These are phyloP conservation scores for Lophochroa leadbeateri DNA, from an alignment of 2,113 vertebrate species.

Conservation along the genomic window DNA sequence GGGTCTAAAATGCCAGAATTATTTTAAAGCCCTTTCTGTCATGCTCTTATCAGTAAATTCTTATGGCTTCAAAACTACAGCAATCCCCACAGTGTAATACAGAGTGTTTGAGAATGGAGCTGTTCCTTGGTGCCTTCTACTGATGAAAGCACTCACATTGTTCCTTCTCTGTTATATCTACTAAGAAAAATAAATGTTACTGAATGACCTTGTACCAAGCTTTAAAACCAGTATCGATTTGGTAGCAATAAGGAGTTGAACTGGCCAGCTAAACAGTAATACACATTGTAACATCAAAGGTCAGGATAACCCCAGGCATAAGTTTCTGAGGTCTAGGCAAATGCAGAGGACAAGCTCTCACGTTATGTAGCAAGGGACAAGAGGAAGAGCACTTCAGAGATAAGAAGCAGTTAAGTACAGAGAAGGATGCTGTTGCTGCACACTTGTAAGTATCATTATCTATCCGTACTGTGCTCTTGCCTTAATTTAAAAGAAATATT, in stretches of 20 bases:
- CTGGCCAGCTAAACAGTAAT: background rate
- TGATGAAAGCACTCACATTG: fast-evolving
- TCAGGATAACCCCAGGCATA: background rate
- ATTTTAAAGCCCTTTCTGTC: background rate
- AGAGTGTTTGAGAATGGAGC: background rate
- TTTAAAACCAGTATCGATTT: background rate
- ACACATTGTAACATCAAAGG: background rate
- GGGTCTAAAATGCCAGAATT: background rate
- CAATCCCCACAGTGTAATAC: background rate
- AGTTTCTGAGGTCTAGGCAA: background rate
- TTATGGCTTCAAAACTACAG: background rate
- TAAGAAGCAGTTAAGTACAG: background rate
- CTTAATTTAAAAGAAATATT: background rate
- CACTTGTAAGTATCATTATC: background rate
- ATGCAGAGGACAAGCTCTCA: background rate
- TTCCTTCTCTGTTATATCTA: background rate
- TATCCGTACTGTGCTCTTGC: background rate
- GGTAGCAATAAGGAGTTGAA: background rate
- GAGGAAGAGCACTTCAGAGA: background rate
- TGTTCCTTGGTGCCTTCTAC: background rate
- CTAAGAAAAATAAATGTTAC: background rate
- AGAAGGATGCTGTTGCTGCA: background rate
- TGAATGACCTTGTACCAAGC: background rate
- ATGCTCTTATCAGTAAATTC: background rate
- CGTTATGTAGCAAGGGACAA: background rate